Evolutionary conservation across 1,140 invertebrate species (phyloP), one percentile per base, ranked within the genome.

Genomic region (Acromyrmex heyeri): DNA sequence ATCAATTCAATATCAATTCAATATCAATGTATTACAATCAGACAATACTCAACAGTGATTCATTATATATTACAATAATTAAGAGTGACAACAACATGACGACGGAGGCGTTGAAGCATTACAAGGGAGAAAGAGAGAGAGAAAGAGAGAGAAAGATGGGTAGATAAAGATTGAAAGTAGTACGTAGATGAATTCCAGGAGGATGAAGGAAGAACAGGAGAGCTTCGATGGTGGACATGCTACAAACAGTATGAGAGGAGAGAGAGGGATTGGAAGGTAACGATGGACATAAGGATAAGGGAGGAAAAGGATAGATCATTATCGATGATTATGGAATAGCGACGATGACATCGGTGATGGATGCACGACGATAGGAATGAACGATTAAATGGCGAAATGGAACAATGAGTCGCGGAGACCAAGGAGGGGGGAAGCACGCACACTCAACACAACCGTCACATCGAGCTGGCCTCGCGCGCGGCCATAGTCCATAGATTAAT

Each of bases 11-110:
- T 95, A 95, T 95, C 93, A 94, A 95, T 95, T 95, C 93, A 94
- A 95, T 95, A 95, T 95, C 93, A 95, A 95, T 95, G 95, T 95
- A 95, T 95, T 95, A 95, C 95, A 95, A 95, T 95, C 95, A 95
- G 95, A 95, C 95, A 95, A 95, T 95, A 95, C 95, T 95, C 93
- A 95, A 95, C 94, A 95, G 93, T 95, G 94, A 95, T 95, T 94
- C 94, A 93, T 95, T 94, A 95, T 95, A 95, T 95, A 95, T 95
- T 95, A 95, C 94, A 95, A 94, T 95, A 95, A 94, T 95, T 95
- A 94, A 95, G 94, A 95, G 93, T 95, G 94, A 95, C 95, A 95
- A 95, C 94, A 95, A 95, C 94, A 95, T 95, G 95, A 95, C 94
- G 94, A 95, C 94, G 95, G 95, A 95, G 95, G 94, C 95, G 91